A percentile compares a stretch with the other conserved stretches of the same genome.
phyloP scores from a whole-genome alignment of 35 echinoderm and acorn worm genomes.

The Apostichopus japonicus region DNA sequence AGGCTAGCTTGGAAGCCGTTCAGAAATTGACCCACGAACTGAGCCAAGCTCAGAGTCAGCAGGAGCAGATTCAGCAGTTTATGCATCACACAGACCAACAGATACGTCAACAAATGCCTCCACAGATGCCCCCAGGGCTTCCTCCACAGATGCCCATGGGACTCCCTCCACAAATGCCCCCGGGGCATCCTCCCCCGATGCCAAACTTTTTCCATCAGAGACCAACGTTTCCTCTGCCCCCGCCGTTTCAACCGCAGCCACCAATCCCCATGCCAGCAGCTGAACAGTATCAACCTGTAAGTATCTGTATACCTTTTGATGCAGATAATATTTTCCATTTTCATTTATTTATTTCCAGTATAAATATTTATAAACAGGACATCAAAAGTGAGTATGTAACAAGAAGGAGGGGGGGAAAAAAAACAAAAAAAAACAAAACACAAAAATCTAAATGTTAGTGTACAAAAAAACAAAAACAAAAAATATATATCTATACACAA shows the following conservation, averaged over 20 bases:
- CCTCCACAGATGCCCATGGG: not conserved
- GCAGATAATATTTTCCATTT: too few species aligned
- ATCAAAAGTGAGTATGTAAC: too few species aligned
- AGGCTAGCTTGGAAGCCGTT: slow-evolving; percentile 78
- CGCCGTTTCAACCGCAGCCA: slow-evolving; percentile 11
- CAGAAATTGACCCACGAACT: slow-evolving; percentile 77
- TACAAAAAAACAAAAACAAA: too few species aligned
- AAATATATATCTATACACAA: too few species aligned
- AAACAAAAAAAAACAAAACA: too few species aligned
- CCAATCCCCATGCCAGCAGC: not conserved
- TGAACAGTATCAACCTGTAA: slow-evolving; percentile 52
- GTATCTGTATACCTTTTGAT: not conserved
- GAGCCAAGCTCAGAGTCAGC: slow-evolving; percentile 69
- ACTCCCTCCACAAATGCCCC: not conserved
- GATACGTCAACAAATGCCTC: slow-evolving; percentile 25
- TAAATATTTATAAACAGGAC: too few species aligned
- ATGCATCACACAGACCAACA: slow-evolving; percentile 58
- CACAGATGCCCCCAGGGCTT: not conserved
- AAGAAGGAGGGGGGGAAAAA: too few species aligned
- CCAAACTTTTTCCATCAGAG: slow-evolving; percentile 25
- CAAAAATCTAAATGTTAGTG: too few species aligned
- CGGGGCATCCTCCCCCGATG: not conserved
- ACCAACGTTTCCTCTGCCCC: not conserved
- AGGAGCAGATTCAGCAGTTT: slow-evolving; percentile 67
- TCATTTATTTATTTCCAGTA: too few species aligned